Percentiles rank a stretch among this genome's conserved stretches.
Conservation (phyloP, 1,140 invertebrate genomes). For the Papilio glaucus region DNA sequence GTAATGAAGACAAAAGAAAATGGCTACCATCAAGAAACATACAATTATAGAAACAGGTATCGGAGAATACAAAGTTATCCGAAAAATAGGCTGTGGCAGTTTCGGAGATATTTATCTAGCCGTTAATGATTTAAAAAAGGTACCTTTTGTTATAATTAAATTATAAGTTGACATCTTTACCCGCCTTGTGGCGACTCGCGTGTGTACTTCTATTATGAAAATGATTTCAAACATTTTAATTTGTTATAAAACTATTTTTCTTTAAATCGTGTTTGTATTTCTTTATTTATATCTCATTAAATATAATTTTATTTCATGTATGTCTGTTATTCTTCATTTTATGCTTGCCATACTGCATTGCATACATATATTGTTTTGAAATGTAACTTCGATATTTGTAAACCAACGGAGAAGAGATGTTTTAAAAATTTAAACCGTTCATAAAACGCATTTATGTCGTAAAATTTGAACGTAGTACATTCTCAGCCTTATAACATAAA, state of each 20-base stretch:
- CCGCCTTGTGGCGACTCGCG: slow-evolving; percentile 51
- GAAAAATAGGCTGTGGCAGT: slow-evolving; percentile 99
- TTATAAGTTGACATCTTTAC: neutral
- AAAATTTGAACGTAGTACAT: neutral
- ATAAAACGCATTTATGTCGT: neutral
- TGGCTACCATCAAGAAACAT: slow-evolving; percentile 84
- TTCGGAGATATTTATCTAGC: slow-evolving; percentile 99
- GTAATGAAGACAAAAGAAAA: slow-evolving; percentile 79
- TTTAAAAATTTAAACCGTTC: neutral
- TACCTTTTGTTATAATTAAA: slow-evolving; percentile 68
- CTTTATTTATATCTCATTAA: neutral
- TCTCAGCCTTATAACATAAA: no score
- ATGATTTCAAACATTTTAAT: neutral
- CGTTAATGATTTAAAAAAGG: slow-evolving; percentile 95
- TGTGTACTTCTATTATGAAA: slow-evolving; percentile 48
- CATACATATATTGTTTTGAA: neutral
- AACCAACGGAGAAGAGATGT: neutral
- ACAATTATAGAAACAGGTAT: slow-evolving; percentile 88
- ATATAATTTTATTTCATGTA: neutral
- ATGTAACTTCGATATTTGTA: neutral
- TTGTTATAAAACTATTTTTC: neutral
- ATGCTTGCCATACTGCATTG: neutral
- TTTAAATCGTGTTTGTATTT: neutral
- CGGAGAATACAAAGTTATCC: slow-evolving; percentile 96
- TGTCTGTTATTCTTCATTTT: neutral